These are phyloP conservation scores for Parnassius apollo DNA, from an alignment of 2,888 invertebrate species.

Conservation along the genomic window DNA sequence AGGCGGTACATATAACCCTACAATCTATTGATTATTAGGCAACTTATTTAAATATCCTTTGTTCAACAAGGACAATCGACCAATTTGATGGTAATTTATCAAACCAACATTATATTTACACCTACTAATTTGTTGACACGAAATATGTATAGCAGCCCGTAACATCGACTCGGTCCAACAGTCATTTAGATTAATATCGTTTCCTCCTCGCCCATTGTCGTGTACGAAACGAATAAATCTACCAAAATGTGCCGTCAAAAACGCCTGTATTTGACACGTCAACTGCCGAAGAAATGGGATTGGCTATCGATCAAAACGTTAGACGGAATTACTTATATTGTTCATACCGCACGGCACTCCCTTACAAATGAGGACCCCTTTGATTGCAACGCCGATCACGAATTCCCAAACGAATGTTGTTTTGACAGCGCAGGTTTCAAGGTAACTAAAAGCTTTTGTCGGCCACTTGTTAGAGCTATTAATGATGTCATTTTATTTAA, in stretches of 20 bases:
- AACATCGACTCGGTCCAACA: slow-evolving; percentile 32
- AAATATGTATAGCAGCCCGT: slow-evolving; percentile 25
- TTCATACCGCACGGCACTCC: slow-evolving; percentile 57
- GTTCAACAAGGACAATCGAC: slow-evolving; percentile 17
- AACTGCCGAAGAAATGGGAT: slow-evolving; percentile 49
- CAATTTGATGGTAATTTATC: slow-evolving; percentile 29
- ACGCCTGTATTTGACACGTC: slow-evolving; percentile 57
- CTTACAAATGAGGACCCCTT: slow-evolving; percentile 57
- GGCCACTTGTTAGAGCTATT: neutral
- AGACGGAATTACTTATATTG: slow-evolving; percentile 70
- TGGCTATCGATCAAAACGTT: slow-evolving; percentile 67
- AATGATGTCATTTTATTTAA: no score
- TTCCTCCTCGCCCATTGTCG: slow-evolving; percentile 45
- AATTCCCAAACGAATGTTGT: slow-evolving; percentile 39
- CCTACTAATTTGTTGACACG: slow-evolving; percentile 29
- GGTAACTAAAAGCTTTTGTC: neutral
- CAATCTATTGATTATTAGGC: no score
- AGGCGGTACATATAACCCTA: no score
- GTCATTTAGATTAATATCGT: slow-evolving; percentile 50
- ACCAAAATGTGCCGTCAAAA: slow-evolving; percentile 48
- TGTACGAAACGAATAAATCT: slow-evolving; percentile 50
- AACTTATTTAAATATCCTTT: neutral
- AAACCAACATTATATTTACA: slow-evolving; percentile 24
- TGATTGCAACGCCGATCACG: slow-evolving; percentile 31
- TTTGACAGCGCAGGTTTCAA: slow-evolving; percentile 43